A percentile compares a stretch with the other conserved stretches of the same genome.
Evolutionary conservation across 2,888 invertebrate species (phyloP).

Genomic region (Oligia fasciuncula): DNA sequence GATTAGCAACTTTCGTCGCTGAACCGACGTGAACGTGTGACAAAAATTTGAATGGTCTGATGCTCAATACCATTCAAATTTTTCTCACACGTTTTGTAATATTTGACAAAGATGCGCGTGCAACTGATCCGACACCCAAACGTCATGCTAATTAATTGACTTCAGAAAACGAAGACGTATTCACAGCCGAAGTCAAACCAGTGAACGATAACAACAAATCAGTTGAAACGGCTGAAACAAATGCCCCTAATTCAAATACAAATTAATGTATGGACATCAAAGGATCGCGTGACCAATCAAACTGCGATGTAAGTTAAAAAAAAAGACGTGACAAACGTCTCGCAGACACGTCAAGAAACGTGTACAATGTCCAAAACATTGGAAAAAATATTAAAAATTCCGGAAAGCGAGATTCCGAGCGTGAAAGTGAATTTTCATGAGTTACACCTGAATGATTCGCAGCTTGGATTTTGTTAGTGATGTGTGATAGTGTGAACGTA

Average conservation of each 20-base stretch:
- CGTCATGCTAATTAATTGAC: constrained; percentile 29
- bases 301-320: constrained; percentile 32
- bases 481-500: constrained; percentile 26
- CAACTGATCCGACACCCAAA: constrained; percentile 13
- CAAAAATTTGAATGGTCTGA: no score
- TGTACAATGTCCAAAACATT: constrained; percentile 58
- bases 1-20: background rate
- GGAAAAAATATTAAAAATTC: constrained; percentile 64
- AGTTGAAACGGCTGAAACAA: constrained; percentile 10
- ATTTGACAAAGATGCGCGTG: background rate
- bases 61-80: background rate
- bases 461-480: constrained; percentile 25
- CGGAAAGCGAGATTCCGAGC: constrained; percentile 62
- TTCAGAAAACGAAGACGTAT: constrained; percentile 24
- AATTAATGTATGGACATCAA: constrained; percentile 45
- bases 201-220: constrained; percentile 33
- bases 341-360: constrained; percentile 60
- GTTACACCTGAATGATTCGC: constrained; percentile 63
- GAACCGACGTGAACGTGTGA: background rate
- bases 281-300: constrained; percentile 63
- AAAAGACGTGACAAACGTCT: constrained; percentile 57
- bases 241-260: constrained; percentile 38
- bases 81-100: background rate
- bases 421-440: constrained; percentile 64
- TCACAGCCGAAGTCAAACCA: constrained; percentile 8